Evolutionary conservation across 2,888 invertebrate genomes (phyloP).

Genomic region (Pinctada fucata): DNA sequence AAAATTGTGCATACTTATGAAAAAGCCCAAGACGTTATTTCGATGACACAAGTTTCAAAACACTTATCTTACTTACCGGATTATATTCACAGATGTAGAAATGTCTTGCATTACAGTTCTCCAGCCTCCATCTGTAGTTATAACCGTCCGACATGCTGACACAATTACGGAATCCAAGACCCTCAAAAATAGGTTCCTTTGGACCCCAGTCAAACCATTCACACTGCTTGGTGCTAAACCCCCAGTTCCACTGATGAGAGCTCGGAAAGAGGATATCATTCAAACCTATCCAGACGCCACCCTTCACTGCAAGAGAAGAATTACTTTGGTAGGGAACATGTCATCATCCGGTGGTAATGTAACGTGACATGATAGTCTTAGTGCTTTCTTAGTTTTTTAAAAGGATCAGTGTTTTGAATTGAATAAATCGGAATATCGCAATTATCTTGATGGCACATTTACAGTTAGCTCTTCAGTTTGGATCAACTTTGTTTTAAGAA

Average conservation of each 20-base stretch:
- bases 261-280: not conserved
- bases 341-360: too few relatives aligned
- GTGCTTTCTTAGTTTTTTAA: too few relatives aligned
- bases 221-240: not conserved
- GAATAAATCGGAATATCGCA: too few relatives aligned
- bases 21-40: too few relatives aligned
- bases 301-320: constrained; percentile 2
- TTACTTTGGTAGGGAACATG: not conserved
- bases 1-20: too few relatives aligned
- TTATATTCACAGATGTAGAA: constrained; percentile 9
- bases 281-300: constrained; percentile 6
- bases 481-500: too few relatives aligned
- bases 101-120: not conserved
- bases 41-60: too few relatives aligned
- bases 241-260: constrained; percentile 4
- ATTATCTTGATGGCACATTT: too few relatives aligned
- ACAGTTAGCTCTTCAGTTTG: too few relatives aligned
- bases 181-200: not conserved
- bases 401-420: too few relatives aligned
- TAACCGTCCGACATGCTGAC: not conserved
- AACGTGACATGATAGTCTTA: too few relatives aligned
- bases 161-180: not conserved
- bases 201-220: constrained; percentile 8
- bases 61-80: constrained; percentile 1
- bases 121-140: not conserved